Percentiles rank a stretch among this genome's conserved stretches.
Evolutionary conservation across 2,797 vertebrate genomes (phyloP).

Genomic region (Spatula versicolor): DNA sequence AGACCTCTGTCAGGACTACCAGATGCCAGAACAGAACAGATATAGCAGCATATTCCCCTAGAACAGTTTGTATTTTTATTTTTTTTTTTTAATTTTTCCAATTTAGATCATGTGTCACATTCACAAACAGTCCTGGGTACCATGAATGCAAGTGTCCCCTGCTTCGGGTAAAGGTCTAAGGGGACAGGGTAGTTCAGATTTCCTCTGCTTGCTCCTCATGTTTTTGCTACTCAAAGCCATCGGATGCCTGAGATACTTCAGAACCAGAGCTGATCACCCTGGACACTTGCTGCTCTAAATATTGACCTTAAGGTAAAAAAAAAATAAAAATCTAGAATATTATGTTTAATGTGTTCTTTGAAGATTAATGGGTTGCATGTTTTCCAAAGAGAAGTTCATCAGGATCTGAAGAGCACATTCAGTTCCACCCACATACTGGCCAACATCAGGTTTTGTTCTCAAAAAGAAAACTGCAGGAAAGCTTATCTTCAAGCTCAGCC

Average conservation of each 20-base stretch:
- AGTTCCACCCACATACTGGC: neutral
- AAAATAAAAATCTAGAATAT: neutral
- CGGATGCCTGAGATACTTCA: fast-evolving
- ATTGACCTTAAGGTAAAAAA: neutral
- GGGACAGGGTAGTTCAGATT: neutral
- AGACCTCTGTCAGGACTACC: neutral
- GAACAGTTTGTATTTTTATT: neutral
- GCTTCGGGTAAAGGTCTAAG: neutral
- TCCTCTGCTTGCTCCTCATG: neutral
- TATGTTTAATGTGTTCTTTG: neutral
- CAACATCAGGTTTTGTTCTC: neutral
- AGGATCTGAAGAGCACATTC: neutral
- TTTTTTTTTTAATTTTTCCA: neutral
- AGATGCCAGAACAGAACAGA: neutral
- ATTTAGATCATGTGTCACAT: neutral
- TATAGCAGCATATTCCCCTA: neutral
- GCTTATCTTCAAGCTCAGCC: neutral
- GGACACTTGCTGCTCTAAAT: neutral
- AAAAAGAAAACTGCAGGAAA: neutral
- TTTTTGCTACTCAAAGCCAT: neutral
- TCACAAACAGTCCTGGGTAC: neutral
- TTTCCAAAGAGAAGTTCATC: neutral
- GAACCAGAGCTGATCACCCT: neutral
- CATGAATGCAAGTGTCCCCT: neutral
- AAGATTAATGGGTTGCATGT: neutral